Base-by-base conservation (phyloP, 2,888 invertebrate genomes). In the Suillia variegata region DNA sequence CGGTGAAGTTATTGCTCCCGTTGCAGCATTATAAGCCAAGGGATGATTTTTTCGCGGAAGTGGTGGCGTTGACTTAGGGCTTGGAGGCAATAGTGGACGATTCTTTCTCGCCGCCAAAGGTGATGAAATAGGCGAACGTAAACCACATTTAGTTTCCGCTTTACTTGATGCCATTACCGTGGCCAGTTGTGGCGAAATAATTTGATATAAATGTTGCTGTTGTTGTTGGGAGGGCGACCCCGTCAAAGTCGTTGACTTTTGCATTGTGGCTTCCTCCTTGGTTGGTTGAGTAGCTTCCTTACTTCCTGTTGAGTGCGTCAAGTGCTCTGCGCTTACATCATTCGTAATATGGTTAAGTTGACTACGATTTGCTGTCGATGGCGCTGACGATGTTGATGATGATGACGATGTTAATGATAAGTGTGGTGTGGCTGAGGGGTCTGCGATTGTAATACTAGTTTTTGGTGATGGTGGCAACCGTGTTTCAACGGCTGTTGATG, bases 11-110 rank as follows among this genome's bases (percentile, higher is more conserved):
- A 76, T 75, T 1, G 63, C 60, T 1, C 75, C 73, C 0, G 76
- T 76, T 18, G 71, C 68, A 20, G 71, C 68, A 68, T 75, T 78
- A 18, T 79, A 77, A 0, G 74, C 72, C 59, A 76, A 62, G 2
- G 73, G 67, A 62, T 70, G 70, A 59, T 79, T 74, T 53, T 80
- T 79, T 3, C 78, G 66, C 2, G 71, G 68, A 55, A 70, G 47
- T 12, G 79, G 79, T 2, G 77, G 77, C 31, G 77, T 78, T 0
- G 78, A 79, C 24, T 79, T 79, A 0, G 77, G 77, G 65, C 77
- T 78, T 1, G 67, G 59, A 5, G 74, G 73, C 51, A 74, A 61
- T 54, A 74, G 61, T 0, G 71, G 68, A 0, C 74, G 73, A 60
- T 68, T 74, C 58, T 79, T 78, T 12, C 80, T 73, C 4, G 70